Base-by-base conservation (phyloP, 2,113 vertebrate genomes). In the Apeltes quadracus region DNA sequence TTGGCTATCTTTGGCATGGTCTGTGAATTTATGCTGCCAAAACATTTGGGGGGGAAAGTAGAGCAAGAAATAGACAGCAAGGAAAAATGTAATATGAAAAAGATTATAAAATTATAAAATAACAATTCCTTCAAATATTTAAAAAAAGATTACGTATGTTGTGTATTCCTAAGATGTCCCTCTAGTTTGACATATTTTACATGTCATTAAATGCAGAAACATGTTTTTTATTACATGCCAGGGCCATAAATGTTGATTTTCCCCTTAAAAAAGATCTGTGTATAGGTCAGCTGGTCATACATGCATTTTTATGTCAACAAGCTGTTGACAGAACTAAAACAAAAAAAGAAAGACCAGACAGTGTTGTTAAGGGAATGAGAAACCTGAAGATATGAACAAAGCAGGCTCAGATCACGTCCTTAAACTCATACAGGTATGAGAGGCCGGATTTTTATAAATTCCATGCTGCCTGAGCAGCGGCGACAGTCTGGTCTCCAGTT, bases 371-470 rank as follows among this genome's bases (percentile, higher is more conserved):
- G n/a, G 64, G 14, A 59, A 65, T 46, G 2, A 14, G 6, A 48
- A 22, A 48, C 14, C 7, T 61, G 20, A 12, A 8, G 38, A 20
- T 18, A 20, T 18, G 61, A 27, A 38, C 18, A 20, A 16, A 1
- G 14, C 18, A 58, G 14, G 18, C 36, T 51, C 16, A 41, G 4
- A 64, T 1, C 32, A 14, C 41, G 18, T 34, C 61, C 7, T 27
- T 41, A 3, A 59, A 48, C 57, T 57, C 12, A 36, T n/a, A 39
- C 14, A 32, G 16, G 38, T 58, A 13, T 12, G 16, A 59, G 8
- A 43, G 38, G 5, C 59, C 10, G 23, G 51, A 69, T 59, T 71
- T 69, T 58, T 38, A 34, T 39, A n/a, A 48, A 73, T 67, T 83
- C 44, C 25, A 69, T 27, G 15, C 72, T 67, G 61, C 61, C 27